Percentiles rank a stretch among this genome's conserved stretches.
Conservation (phyloP, 2,797 vertebrate genomes). For the Poeciliopsis gracilis region DNA sequence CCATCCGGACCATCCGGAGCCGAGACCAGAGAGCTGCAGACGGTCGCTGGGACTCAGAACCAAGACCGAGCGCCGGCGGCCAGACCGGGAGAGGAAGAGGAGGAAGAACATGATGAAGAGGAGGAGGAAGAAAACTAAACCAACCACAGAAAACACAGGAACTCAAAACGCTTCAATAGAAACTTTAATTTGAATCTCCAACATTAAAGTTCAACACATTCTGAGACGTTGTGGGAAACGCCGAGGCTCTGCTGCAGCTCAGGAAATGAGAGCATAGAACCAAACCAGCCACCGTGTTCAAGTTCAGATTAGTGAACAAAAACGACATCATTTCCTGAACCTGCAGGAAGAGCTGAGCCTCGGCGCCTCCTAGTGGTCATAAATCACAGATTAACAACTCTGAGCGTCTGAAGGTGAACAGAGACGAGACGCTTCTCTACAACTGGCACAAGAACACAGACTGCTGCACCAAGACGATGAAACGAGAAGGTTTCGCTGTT, state of each 20-base stretch:
- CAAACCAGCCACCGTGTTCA: neutral
- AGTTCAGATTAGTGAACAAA: neutral
- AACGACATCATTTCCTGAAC: neutral
- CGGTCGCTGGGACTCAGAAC: slow-evolving; percentile 22
- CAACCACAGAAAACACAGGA: neutral
- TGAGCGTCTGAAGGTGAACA: slow-evolving; percentile 17
- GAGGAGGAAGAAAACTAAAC: neutral
- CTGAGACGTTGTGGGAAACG: slow-evolving; percentile 21
- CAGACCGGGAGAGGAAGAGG: neutral
- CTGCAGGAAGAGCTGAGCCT: slow-evolving; percentile 14
- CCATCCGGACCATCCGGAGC: neutral
- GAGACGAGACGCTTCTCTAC: slow-evolving; percentile 34
- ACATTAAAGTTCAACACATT: slow-evolving; percentile 63
- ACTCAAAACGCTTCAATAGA: slow-evolving; percentile 19
- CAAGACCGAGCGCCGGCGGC: slow-evolving; percentile 18
- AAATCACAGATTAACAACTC: slow-evolving; percentile 21
- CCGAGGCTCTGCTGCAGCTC: slow-evolving; percentile 28
- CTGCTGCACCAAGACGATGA: slow-evolving; percentile 17
- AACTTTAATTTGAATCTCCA: slow-evolving; percentile 64
- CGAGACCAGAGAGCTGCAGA: slow-evolving; percentile 5
- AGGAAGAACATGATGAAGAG: neutral
- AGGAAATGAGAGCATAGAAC: neutral
- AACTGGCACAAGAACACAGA: slow-evolving; percentile 53
- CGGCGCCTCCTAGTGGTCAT: slow-evolving; percentile 51
- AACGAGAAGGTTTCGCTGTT: slow-evolving; percentile 5